These are phyloP conservation scores for Scaptomyza reducta DNA, from an alignment of 2,888 invertebrate genomes.

Conservation along the genomic window DNA sequence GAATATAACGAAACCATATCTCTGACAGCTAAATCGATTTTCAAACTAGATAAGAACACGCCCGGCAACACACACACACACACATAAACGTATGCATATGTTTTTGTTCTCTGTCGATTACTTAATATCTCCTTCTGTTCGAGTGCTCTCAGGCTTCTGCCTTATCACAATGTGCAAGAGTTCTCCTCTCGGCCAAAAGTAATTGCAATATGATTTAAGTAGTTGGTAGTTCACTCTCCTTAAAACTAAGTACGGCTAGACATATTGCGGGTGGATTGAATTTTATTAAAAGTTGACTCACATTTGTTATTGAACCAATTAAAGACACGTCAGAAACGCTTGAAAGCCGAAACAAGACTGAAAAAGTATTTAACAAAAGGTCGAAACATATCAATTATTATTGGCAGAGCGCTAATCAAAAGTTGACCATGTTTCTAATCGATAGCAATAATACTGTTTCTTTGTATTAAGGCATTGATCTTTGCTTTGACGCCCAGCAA, in stretches of 20 bases:
- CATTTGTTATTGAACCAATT: constrained; percentile 1
- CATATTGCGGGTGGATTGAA: background rate
- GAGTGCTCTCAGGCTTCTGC: background rate
- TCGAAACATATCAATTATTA: constrained; percentile 7
- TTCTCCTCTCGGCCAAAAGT: background rate
- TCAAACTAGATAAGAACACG: constrained; percentile 29
- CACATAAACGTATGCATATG: background rate
- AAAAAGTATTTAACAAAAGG: constrained; percentile 2
- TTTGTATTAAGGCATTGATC: constrained; percentile 52
- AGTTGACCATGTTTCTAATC: constrained; percentile 15
- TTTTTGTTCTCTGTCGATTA: background rate
- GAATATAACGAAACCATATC: constrained; percentile 17
- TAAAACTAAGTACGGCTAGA: background rate
- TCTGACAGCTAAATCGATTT: constrained; percentile 25
- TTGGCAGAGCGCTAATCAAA: constrained; percentile 33
- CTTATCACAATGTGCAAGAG: background rate
- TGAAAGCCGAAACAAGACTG: constrained; percentile 15
- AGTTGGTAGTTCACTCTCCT: background rate
- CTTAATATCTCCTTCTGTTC: background rate
- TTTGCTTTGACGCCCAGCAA: constrained; percentile 36
- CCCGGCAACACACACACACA: constrained; percentile 16
- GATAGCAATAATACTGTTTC: constrained; percentile 8
- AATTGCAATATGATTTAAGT: background rate
- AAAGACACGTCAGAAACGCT: constrained; percentile 13
- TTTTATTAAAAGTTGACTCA: background rate